These are phyloP conservation scores for Cyprichromis sp. DNA, from an alignment of 2,113 vertebrate genomes.

Conservation along the genomic window DNA sequence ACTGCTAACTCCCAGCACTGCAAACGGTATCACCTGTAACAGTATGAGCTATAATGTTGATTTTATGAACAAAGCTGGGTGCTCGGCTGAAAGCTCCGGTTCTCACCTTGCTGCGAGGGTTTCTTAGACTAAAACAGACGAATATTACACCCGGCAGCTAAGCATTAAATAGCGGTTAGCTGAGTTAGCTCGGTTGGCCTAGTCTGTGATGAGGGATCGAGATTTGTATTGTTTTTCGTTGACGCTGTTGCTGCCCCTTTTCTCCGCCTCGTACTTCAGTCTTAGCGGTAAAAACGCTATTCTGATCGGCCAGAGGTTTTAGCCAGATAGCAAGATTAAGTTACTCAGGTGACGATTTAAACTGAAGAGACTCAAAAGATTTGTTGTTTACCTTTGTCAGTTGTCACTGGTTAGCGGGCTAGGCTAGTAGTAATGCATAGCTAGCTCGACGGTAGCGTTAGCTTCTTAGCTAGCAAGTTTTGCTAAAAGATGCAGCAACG, in stretches of 20 bases:
- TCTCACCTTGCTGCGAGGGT: neutral
- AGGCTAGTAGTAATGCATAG: slow-evolving; percentile 55
- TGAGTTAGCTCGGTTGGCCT: slow-evolving; percentile 27
- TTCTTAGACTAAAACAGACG: neutral
- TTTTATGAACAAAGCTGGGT: neutral
- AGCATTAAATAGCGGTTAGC: neutral
- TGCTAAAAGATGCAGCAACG: slow-evolving; percentile 55
- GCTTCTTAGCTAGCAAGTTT: slow-evolving; percentile 56
- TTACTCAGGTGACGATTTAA: neutral
- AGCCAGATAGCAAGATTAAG: neutral
- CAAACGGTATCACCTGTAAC: slow-evolving; percentile 11
- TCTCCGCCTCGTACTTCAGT: neutral
- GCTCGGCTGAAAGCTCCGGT: neutral
- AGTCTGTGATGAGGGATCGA: neutral
- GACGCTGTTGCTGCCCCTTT: slow-evolving; percentile 38
- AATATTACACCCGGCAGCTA: neutral
- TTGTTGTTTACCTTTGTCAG: slow-evolving; percentile 64
- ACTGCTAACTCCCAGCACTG: slow-evolving; percentile 9
- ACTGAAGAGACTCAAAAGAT: neutral
- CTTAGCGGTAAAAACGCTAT: neutral
- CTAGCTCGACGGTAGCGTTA: slow-evolving; percentile 51
- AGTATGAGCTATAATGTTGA: neutral
- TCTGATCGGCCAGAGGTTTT: neutral
- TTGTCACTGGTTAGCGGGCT: slow-evolving; percentile 56
- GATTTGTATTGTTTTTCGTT: slow-evolving; percentile 57